phyloP scores from a whole-genome alignment of 35 echinoderm and acorn worm species.

The Apostichopus californicus region DNA sequence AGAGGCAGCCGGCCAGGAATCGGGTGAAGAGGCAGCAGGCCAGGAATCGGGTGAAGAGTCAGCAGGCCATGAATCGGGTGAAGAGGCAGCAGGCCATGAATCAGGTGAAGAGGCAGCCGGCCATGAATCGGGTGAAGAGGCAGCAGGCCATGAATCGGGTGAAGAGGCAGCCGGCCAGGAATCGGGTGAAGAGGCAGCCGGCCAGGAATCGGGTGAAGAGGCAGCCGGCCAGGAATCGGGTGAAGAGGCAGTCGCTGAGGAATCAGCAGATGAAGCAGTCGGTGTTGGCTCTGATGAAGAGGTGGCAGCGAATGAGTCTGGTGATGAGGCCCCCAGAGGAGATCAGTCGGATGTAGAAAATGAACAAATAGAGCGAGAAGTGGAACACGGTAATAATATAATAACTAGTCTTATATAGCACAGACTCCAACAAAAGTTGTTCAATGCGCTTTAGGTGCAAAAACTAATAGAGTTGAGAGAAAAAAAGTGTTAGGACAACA shows the following conservation, averaged over 20 bases:
- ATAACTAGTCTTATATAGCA: too few species aligned
- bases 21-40: background rate
- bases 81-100: background rate
- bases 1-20: too few species aligned
- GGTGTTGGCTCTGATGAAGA: conserved; percentile 10
- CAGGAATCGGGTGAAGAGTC: conserved; percentile 49
- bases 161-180: background rate
- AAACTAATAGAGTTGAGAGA: too few species aligned
- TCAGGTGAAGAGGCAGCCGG: too few species aligned
- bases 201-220: background rate
- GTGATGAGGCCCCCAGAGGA: background rate
- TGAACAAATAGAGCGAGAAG: background rate
- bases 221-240: conserved; percentile 7
- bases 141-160: too few species aligned
- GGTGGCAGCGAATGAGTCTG: background rate
- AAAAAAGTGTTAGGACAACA: too few species aligned
- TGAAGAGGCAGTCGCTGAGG: conserved; percentile 1
- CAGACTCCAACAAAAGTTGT: too few species aligned
- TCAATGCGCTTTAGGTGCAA: too few species aligned
- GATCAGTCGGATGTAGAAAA: conserved; percentile 9
- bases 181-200: background rate
- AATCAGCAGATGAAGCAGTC: conserved; percentile 30
- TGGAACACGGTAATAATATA: background rate
- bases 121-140: background rate
- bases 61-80: background rate